Conservation (phyloP, 2,888 invertebrate species). For the Leptura quadrifasciata region DNA sequence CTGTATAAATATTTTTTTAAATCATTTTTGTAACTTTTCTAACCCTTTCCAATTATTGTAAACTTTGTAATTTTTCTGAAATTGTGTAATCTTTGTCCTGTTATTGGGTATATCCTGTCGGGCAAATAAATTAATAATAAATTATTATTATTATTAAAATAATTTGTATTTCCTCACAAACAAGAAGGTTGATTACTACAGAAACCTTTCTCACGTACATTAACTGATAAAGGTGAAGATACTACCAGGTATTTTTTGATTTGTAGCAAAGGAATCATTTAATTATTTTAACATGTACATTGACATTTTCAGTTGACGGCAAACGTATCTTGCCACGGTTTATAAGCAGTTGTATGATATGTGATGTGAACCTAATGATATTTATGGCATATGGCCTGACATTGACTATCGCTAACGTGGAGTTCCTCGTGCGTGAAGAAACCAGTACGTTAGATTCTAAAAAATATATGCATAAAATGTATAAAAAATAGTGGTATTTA, state of each 20-base stretch:
- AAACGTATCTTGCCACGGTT: slow-evolving; percentile 53
- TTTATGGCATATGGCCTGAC: slow-evolving; percentile 55
- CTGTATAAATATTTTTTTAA: no score
- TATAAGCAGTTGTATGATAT: slow-evolving; percentile 52
- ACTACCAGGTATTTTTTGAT: slow-evolving; percentile 35
- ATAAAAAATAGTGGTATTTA: not conserved
- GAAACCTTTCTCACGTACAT: slow-evolving; percentile 36
- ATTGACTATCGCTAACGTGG: slow-evolving; percentile 40
- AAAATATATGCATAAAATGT: slow-evolving; percentile 1
- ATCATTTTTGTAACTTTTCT: no score
- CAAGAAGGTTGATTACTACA: slow-evolving; percentile 27
- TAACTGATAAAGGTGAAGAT: slow-evolving; percentile 29
- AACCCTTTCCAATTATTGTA: no score
- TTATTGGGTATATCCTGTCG: no score
- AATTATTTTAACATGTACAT: slow-evolving; percentile 42
- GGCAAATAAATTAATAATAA: no score
- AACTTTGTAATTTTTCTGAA: no score
- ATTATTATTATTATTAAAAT: no score
- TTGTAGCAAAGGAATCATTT: slow-evolving; percentile 34
- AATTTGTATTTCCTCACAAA: not conserved
- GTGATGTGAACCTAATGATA: slow-evolving; percentile 57
- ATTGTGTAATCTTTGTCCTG: no score
- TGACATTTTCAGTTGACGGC: slow-evolving; percentile 44
- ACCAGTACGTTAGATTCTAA: slow-evolving; percentile 27
- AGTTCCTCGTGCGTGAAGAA: slow-evolving; percentile 38